These are phyloP conservation scores for Rhagoletis zephyria DNA, from an alignment of 1,140 invertebrate genomes.

Conservation along the genomic window DNA sequence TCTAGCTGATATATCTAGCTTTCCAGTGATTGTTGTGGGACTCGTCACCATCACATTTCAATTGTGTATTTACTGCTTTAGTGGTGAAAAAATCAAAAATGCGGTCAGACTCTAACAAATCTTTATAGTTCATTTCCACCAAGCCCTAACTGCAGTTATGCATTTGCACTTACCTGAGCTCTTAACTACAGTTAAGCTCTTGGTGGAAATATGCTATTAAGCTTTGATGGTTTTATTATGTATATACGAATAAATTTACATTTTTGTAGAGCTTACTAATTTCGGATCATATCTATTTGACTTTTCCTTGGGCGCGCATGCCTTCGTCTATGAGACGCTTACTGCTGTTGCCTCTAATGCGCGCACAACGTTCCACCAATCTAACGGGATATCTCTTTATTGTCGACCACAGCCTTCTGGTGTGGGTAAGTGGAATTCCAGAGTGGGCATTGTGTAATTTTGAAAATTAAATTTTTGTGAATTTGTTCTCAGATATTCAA, in stretches of 20 bases:
- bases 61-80: constrained; percentile 21
- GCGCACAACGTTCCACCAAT: not conserved
- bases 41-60: constrained; percentile 10
- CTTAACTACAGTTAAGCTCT: too few relatives aligned
- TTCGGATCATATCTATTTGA: not conserved
- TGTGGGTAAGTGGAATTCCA: not conserved
- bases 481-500: constrained; percentile 7
- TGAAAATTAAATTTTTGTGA: too few relatives aligned
- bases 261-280: not conserved
- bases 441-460: too few relatives aligned
- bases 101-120: not conserved
- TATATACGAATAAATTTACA: too few relatives aligned
- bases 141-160: too few relatives aligned
- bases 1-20: constrained; percentile 4
- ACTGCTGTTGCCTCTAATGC: not conserved
- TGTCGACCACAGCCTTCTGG: not conserved
- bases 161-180: too few relatives aligned
- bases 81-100: constrained; percentile 16
- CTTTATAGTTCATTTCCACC: too few relatives aligned
- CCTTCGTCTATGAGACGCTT: not conserved
- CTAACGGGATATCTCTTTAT: constrained; percentile 25
- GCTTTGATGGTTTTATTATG: too few relatives aligned
- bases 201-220: too few relatives aligned
- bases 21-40: not conserved
- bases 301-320: not conserved